Evolutionary conservation across 1,140 invertebrate genomes (phyloP), one percentile per base, ranked within the genome.

Genomic region (Drosophila tsacasi): DNA sequence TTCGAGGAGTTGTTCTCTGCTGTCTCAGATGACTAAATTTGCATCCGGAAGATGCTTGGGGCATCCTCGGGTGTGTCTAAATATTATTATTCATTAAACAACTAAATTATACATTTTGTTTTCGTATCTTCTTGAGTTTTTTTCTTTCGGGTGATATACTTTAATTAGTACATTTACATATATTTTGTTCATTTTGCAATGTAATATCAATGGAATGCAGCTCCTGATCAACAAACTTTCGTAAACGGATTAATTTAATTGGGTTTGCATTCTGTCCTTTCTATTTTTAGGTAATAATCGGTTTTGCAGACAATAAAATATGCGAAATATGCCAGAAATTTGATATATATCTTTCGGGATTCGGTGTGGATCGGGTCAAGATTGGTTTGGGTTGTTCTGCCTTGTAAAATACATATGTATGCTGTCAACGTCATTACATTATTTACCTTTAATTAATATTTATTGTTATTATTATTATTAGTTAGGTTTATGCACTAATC

Each of bases 141-240:
- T 54, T 54, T 32, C n/a, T 54, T 54, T 5, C 13, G 58, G 63
- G 85, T 84, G 78, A 89, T 90, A 90, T 89, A 85, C 54, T 84
- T 85, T 81, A 90, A 81, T 84, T 81, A 86, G 74, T 89, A 81
- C 81, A 87, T 84, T 59, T 78, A 84, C 64, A 81, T 78, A 83
- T 72, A 83, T 66, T 82, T 69, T 63, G 65, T 78, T 82, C 61
- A 63, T 71, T 61, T 85, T 81, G 81, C 74, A 79, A 89, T 84
- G 66, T 75, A 73, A 75, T 78, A 73, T 80, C 54, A 83, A 86
- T 82, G 60, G 71, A 87, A 78, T 87, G 72, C 17, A n/a, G 12
- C 27, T 35, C 19, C 32, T 71, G 80, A 72, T 61, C 64, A 77
- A 78, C 82, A 89, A 83, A 82, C 80, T 86, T 77, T 61, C 75